Conservation (phyloP, 1,140 invertebrate genomes). For the Halictus rubicundus region DNA sequence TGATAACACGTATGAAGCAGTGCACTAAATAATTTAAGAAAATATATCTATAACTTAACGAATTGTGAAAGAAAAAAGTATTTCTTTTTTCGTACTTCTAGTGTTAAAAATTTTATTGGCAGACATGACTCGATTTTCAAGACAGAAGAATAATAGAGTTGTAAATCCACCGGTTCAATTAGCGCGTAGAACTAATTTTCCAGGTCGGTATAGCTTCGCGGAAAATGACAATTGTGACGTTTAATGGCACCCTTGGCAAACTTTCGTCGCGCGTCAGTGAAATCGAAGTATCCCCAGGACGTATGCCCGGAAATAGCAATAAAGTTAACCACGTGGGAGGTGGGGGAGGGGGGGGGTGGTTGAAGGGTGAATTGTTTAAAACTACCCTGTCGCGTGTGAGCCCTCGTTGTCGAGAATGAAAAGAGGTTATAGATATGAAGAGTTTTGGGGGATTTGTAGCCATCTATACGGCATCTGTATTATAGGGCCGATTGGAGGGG, state of each 20-base stretch:
- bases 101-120: no score
- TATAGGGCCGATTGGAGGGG: constrained; percentile 44
- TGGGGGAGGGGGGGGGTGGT: constrained; percentile 27
- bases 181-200: no score
- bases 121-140: no score
- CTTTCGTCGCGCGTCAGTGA: neutral
- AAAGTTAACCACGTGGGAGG: constrained; percentile 49
- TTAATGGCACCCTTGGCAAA: neutral
- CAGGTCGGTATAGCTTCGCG: no score
- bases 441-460: constrained; percentile 70
- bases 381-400: constrained; percentile 52
- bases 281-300: constrained; percentile 35
- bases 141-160: no score
- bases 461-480: constrained; percentile 68
- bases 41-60: no score
- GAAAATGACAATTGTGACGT: no score
- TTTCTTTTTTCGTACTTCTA: no score
- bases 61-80: no score
- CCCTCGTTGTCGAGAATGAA: constrained; percentile 48
- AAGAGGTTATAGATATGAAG: constrained; percentile 72
- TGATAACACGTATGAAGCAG: no score
- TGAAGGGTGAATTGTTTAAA: constrained; percentile 72
- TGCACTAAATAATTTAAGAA: no score
- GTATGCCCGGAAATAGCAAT: constrained; percentile 54
- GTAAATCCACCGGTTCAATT: no score